These are phyloP conservation scores for Aleiodes sp. DNA, from an alignment of 1,140 invertebrate species.

Conservation along the genomic window DNA sequence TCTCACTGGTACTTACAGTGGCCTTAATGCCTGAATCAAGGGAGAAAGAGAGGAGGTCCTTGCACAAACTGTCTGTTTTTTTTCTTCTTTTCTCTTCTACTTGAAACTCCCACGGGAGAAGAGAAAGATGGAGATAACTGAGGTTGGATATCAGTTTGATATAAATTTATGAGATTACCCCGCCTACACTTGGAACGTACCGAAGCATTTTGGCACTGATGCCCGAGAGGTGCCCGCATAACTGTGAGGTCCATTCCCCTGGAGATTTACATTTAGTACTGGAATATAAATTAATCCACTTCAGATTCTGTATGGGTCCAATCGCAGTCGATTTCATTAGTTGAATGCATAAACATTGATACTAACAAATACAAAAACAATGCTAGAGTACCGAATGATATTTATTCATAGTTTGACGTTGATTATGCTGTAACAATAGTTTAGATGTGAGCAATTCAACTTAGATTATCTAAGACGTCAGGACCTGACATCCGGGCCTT, in stretches of 20 bases:
- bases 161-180: constrained; percentile 34
- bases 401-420: too few relatives aligned
- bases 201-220: constrained; percentile 18
- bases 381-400: too few relatives aligned
- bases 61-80: not conserved
- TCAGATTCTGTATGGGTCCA: not conserved
- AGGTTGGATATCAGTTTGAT: constrained; percentile 19
- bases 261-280: constrained; percentile 24
- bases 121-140: not conserved
- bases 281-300: constrained; percentile 26
- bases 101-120: not conserved
- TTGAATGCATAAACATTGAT: not conserved
- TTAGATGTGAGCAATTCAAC: too few relatives aligned
- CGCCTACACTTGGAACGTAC: not conserved
- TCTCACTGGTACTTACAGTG: too few relatives aligned
- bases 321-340: constrained; percentile 6
- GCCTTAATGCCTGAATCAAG: not conserved
- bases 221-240: constrained; percentile 17
- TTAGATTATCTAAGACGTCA: too few relatives aligned
- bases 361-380: not conserved
- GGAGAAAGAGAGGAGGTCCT: not conserved
- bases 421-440: too few relatives aligned
- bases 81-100: not conserved
- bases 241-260: not conserved
- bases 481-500: too few relatives aligned